phyloP scores from a whole-genome alignment of 2,888 invertebrate species.

The Tipula confusa region DNA sequence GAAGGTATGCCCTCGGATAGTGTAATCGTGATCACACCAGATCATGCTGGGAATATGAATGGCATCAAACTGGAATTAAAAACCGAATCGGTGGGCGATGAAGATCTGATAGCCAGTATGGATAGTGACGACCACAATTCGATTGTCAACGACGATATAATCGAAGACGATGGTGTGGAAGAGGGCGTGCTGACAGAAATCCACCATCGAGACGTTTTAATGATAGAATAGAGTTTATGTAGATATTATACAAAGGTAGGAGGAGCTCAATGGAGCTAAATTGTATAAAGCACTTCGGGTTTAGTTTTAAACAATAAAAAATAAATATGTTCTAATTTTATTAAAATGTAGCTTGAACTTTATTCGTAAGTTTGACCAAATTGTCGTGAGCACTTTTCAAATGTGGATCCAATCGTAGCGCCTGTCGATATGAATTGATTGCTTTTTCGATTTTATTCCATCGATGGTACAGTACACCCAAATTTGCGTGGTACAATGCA shows the following conservation, averaged over 20 bases:
- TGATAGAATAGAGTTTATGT: not conserved
- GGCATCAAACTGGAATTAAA: not conserved
- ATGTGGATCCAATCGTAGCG: conserved; percentile 67
- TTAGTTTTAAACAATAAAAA: not conserved
- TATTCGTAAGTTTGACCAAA: conserved; percentile 45
- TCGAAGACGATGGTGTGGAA: not conserved
- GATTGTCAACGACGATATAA: not conserved
- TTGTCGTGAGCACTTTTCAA: conserved; percentile 67
- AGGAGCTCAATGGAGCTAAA: not conserved
- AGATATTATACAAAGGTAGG: not conserved
- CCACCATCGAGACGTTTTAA: not conserved
- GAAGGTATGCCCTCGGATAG: not conserved
- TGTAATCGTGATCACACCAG: not conserved
- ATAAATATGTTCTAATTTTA: not conserved
- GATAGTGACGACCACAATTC: not conserved
- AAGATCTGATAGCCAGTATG: not conserved
- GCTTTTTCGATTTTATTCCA: conserved; percentile 78
- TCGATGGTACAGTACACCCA: conserved; percentile 89
- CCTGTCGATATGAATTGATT: conserved; percentile 67
- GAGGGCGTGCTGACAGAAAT: not conserved
- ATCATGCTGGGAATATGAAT: not conserved
- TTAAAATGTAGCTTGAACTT: not conserved
- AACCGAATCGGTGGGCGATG: not conserved
- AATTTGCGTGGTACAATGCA: conserved; percentile 82
- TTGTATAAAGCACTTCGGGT: not conserved